phyloP scores from a whole-genome alignment of 1,140 invertebrate genomes.

The Ceratosolen solmsi region DNA sequence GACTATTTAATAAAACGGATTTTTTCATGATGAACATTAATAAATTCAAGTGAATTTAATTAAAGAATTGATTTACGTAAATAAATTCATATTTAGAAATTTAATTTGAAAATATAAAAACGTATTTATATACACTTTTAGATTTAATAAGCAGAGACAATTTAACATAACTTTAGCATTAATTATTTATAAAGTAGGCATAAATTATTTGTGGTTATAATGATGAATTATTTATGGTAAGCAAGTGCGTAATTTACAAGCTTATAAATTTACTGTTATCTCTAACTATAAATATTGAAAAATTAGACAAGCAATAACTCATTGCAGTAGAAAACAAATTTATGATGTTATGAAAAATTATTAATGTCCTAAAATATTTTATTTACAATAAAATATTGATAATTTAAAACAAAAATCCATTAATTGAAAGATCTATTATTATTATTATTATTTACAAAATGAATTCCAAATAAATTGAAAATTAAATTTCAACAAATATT shows the following conservation, averaged over 20 bases:
- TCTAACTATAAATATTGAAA: constrained; percentile 37
- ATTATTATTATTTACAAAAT: neutral
- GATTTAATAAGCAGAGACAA: neutral
- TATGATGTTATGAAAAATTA: constrained; percentile 23
- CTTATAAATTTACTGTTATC: constrained; percentile 38
- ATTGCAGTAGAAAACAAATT: constrained; percentile 21
- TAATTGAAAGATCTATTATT: neutral
- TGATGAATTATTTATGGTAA: constrained; percentile 31
- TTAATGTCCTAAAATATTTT: constrained; percentile 15
- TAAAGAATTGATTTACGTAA: no score
- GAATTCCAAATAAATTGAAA: neutral
- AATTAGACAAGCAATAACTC: constrained; percentile 20
- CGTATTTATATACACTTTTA: neutral
- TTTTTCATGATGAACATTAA: neutral
- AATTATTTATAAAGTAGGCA: constrained; percentile 28
- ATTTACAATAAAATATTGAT: constrained; percentile 18
- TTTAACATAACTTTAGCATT: constrained; percentile 20
- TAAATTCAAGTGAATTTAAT: neutral
- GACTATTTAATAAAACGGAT: neutral
- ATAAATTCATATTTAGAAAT: no score
- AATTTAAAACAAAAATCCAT: neutral
- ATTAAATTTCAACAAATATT: neutral
- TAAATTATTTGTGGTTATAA: constrained; percentile 32
- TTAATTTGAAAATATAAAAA: neutral
- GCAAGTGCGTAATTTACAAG: constrained; percentile 32